These are phyloP conservation scores for Vidua macroura DNA, from an alignment of 2,113 vertebrate species.

Conservation along the genomic window DNA sequence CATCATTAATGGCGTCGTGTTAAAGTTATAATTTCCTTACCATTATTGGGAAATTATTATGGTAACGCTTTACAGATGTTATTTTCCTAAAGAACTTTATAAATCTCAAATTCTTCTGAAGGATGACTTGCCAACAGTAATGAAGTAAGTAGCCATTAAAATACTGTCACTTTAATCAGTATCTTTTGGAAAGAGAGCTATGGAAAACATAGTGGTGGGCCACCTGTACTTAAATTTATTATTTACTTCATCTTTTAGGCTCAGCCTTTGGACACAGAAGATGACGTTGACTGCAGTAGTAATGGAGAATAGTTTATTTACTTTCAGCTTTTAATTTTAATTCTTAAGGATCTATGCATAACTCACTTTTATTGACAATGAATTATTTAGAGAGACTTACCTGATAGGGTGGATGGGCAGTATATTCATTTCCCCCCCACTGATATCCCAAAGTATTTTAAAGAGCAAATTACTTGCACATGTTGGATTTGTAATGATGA, in stretches of 20 bases:
- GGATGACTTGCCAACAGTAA: neutral
- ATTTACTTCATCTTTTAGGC: neutral
- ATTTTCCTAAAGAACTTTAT: neutral
- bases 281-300: neutral
- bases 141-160: constrained; percentile 21
- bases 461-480: constrained; percentile 31
- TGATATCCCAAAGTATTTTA: neutral
- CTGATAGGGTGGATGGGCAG: neutral
- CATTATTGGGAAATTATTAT: constrained; percentile 2
- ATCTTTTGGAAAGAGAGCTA: neutral
- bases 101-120: neutral
- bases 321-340: neutral
- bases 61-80: constrained; percentile 4
- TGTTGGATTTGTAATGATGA: constrained; percentile 17
- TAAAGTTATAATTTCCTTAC: neutral
- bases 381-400: neutral
- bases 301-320: constrained; percentile 1
- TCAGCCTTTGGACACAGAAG: neutral
- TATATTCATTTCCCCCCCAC: neutral
- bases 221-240: neutral
- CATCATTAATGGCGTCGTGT: neutral
- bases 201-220: neutral
- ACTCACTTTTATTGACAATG: neutral
- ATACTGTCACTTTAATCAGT: constrained; percentile 2
- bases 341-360: neutral